Base-by-base conservation (phyloP, 2,113 vertebrate species). In the Xenopus laevis region DNA sequence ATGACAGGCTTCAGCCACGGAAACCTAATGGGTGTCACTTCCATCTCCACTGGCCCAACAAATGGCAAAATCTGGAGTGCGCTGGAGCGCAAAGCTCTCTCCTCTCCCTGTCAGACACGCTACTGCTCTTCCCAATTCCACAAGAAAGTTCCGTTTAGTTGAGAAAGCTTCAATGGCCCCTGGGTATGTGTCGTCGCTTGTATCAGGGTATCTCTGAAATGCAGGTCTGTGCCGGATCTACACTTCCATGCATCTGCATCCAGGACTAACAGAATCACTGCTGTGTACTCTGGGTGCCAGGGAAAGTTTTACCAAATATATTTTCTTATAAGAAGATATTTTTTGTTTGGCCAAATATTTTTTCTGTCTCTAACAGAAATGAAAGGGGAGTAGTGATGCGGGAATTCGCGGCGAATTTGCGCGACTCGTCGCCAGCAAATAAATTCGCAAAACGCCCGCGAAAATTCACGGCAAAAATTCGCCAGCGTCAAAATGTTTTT, bases 11-110 rank as follows among this genome's bases (percentile, higher is more conserved):
- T 60, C 66, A 76, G 52, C 72, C 79, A 55, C 44, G 45, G 20
- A 18, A 69, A 68, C 55, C 55, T 68, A 66, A 75, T 61, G 71
- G 62, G 66, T 79, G 78, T 81, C 79, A 79, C 78, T 77, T 81
- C 74, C 62, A 79, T 81, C 77, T 79, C 61, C 74, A 65, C 23
- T 72, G 68, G 62, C 47, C 33, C 46, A 64, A 71, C 69, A 71
- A 69, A 78, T 70, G 70, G 27, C 23, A 69, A 55, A 53, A 68
- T 40, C 77, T 81, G 73, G 60, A 65, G 71, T 21, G 74, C 71
- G 59, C n/a, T 72, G 70, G 71, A 77, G 79, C 72, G 67, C 53
- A 67, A 66, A 30, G 66, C 55, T 60, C 73, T 59, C 66, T 71
- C 73, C 68, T 63, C 73, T 68, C 64, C 46, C 70, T 53, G 65